Conservation (phyloP, 2,797 vertebrate genomes). For the Triplophysa yarkandensis region DNA sequence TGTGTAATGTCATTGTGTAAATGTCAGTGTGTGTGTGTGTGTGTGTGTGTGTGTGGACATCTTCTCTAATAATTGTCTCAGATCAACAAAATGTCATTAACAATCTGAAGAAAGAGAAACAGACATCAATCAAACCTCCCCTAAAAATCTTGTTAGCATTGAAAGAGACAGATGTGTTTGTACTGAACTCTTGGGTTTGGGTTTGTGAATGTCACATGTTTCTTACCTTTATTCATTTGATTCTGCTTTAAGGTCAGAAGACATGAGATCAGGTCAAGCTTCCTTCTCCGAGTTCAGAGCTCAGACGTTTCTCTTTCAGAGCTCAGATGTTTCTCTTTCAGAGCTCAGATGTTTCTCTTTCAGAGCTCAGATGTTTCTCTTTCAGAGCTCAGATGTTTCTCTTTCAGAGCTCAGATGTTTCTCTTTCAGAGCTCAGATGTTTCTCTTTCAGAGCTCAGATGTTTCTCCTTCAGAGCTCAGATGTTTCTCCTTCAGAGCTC, state of each 20-base stretch:
- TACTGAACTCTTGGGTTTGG: constrained; percentile 6
- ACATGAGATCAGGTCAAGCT: background rate
- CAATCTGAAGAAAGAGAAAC: background rate
- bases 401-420: too few species aligned
- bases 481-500: too few species aligned
- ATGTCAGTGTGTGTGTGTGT: constrained; percentile 12
- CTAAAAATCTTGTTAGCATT: background rate
- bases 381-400: background rate
- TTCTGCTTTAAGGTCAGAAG: constrained; percentile 46
- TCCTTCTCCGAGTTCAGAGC: background rate
- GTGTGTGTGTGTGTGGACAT: too few species aligned
- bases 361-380: background rate
- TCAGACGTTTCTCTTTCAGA: too few species aligned
- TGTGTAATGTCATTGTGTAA: background rate
- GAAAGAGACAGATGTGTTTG: background rate
- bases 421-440: too few species aligned
- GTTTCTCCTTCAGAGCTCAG: too few species aligned
- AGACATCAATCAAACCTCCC: background rate
- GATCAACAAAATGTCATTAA: background rate
- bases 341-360: too few species aligned
- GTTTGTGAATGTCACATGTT: constrained; percentile 47
- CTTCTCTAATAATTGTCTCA: background rate
- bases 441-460: too few species aligned
- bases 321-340: too few species aligned
- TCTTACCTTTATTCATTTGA: constrained; percentile 32